Evolutionary conservation across 30 jellyfish, hydroid and myxozoan genomes (phyloP).

Genomic region (Pseudorhiza aurosa): DNA sequence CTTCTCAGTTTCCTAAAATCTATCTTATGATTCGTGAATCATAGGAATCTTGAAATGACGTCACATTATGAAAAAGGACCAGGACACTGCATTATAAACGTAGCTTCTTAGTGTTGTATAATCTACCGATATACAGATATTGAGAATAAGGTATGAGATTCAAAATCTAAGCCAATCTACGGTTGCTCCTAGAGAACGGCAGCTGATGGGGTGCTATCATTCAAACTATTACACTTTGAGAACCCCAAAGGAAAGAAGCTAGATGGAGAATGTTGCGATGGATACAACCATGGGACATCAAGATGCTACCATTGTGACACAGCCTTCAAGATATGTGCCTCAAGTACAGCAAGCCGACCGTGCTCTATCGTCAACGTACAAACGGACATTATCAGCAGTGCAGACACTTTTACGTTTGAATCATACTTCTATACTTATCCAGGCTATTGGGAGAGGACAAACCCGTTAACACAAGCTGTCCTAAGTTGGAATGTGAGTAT

Average conservation of each 20-base stretch:
- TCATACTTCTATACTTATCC: background rate
- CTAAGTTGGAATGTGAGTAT: slow-evolving; percentile 33
- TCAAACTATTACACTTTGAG: slow-evolving; percentile 22
- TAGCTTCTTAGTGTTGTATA: no score
- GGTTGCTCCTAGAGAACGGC: slow-evolving; percentile 13
- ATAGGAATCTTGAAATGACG: no score
- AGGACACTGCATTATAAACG: no score
- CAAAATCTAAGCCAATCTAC: background rate
- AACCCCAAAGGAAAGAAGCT: background rate
- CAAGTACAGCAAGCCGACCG: background rate
- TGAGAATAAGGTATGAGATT: no score
- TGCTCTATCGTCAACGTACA: background rate
- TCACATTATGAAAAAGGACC: no score
- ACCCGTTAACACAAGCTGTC: slow-evolving; percentile 1
- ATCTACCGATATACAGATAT: no score
- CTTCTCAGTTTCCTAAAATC: no score
- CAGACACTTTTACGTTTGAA: background rate
- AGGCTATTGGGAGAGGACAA: background rate
- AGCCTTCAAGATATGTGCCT: slow-evolving; percentile 13
- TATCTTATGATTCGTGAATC: no score
- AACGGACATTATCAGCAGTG: background rate
- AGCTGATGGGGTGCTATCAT: slow-evolving; percentile 23
- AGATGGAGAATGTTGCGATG: slow-evolving; percentile 47
- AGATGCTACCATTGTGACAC: slow-evolving; percentile 22
- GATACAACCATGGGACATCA: background rate